Base-by-base conservation (phyloP, 2,113 vertebrate species). In the Nerophis ophidion region DNA sequence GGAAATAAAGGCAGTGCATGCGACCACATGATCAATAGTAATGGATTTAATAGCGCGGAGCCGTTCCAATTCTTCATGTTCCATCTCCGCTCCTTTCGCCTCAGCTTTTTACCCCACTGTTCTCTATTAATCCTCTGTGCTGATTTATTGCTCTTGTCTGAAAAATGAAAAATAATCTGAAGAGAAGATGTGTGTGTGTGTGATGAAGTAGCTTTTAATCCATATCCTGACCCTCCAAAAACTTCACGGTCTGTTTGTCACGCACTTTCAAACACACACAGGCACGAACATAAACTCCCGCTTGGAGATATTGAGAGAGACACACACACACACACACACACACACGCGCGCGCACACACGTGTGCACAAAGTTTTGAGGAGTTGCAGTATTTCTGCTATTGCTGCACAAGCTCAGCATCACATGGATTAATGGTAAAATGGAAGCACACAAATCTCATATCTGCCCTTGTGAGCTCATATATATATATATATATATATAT, bases 151-250 rank as follows among this genome's bases (percentile, higher is more conserved):
- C 84, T 75, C 80, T 78, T 83, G 79, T 88, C 83, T 83, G 68
- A 85, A 78, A 74, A 75, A 69, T 84, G 80, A 80, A 85, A 88
- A 83, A 85, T 83, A 82, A 87, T 84, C 78, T 82, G 79, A 82
- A 84, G 74, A 78, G 76, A 74, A 81, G 82, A 73, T 57, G 54
- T 63, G 60, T 52, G 60, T 46, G 60, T 47, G 57, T 11, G 45
- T 75, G 85, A 81, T 84, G 74, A 80, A 85, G 83, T 87, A 74
- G 76, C 78, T 83, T 83, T 83, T 80, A 85, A 85, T 84, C 85
- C 85, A 81, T 84, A 85, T 77, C 71, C 76, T 60, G 70, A 79
- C 76, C 79, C 81, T 84, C 81, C 60, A 79, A 83, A 26, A 83
- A 80, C 74, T 65, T 78, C 49, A 72, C 63, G 78, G 81, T 83